Conservation (phyloP, 2,888 invertebrate species). For the Mythimna loreyi region DNA sequence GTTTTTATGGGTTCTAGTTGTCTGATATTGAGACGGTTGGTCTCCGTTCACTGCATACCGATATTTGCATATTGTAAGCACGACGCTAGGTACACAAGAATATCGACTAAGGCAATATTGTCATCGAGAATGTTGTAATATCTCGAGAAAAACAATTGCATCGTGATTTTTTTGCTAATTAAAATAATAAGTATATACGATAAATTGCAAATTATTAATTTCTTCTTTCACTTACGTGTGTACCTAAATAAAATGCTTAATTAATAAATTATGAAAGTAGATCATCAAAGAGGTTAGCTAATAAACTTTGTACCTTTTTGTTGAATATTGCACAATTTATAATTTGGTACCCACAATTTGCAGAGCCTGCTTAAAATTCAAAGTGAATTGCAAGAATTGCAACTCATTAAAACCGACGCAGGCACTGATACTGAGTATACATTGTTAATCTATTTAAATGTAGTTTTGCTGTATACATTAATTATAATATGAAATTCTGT, state of each 20-base stretch:
- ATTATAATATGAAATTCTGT: conserved; percentile 8
- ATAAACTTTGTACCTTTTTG: conserved; percentile 6
- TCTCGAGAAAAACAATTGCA: conserved; percentile 3
- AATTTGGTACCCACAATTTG: conserved; percentile 7
- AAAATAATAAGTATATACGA: not conserved
- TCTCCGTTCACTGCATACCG: conserved; percentile 73
- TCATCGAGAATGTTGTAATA: conserved; percentile 13
- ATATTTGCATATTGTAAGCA: conserved; percentile 75
- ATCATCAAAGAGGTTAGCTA: not conserved
- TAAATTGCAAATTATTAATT: not conserved
- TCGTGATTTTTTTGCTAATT: not conserved
- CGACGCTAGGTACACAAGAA: conserved; percentile 49
- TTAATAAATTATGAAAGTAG: not conserved
- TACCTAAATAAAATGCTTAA: not conserved
- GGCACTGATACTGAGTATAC: conserved; percentile 44
- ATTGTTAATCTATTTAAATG: conserved; percentile 48
- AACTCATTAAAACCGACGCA: conserved; percentile 52
- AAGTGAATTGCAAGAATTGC: conserved; percentile 39
- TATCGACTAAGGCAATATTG: conserved; percentile 33
- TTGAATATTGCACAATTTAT: conserved; percentile 43
- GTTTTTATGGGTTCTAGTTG: conserved; percentile 69
- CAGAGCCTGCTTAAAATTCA: conserved; percentile 46
- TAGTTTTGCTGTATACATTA: conserved; percentile 15
- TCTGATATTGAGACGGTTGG: conserved; percentile 75
- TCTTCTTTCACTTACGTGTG: not conserved